phyloP scores from a whole-genome alignment of 2,888 invertebrate species.

The Ypsolopha sequella region DNA sequence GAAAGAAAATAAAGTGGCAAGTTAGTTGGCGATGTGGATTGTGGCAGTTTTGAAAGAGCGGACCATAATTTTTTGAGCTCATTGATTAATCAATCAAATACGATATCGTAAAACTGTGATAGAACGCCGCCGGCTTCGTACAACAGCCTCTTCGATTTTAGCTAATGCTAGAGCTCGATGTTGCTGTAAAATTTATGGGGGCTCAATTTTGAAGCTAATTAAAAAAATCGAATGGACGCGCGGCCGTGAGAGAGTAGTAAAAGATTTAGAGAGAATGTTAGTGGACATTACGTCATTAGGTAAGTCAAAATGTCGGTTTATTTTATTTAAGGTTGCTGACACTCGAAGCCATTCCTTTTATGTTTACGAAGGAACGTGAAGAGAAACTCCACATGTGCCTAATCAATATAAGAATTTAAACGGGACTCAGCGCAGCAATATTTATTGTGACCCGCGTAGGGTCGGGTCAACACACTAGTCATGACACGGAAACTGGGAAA shows the following conservation, averaged over 20 bases:
- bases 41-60: too few relatives aligned
- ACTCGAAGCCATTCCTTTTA: background rate
- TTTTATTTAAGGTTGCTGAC: background rate
- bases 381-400: constrained; percentile 12
- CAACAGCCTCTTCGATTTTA: constrained; percentile 26
- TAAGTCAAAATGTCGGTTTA: background rate
- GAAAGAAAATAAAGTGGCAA: too few relatives aligned
- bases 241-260: constrained; percentile 60
- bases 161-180: constrained; percentile 33
- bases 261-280: constrained; percentile 14
- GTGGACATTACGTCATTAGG: constrained; percentile 2
- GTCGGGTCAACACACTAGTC: constrained; percentile 26
- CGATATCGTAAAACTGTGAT: constrained; percentile 43
- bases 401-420: constrained; percentile 32
- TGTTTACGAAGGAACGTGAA: background rate
- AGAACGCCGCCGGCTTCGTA: constrained; percentile 19
- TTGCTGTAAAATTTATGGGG: constrained; percentile 62
- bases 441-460: constrained; percentile 40
- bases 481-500: constrained; percentile 10
- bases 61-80: constrained; percentile 14
- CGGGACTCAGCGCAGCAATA: constrained; percentile 35
- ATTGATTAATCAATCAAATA: constrained; percentile 56
- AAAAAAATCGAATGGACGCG: constrained; percentile 52
- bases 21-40: too few relatives aligned
- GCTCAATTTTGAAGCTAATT: constrained; percentile 63